Conservation (phyloP, 2,113 vertebrate species). For the Tragelaphus imberbis region DNA sequence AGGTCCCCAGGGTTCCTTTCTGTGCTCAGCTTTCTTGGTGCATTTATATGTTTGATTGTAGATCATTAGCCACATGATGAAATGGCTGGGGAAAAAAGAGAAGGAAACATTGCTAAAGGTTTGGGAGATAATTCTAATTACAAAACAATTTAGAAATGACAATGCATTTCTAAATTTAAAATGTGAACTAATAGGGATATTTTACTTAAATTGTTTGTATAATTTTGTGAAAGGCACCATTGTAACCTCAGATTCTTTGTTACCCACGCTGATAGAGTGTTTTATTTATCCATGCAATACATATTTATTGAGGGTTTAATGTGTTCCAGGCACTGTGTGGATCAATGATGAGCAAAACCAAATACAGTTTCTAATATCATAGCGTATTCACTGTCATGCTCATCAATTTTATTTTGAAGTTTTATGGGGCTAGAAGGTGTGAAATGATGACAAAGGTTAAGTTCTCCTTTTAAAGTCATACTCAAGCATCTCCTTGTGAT, state of each 20-base stretch:
- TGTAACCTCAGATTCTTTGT: not conserved
- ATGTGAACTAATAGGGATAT: not conserved
- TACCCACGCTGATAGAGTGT: not conserved
- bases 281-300: not conserved
- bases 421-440: not conserved
- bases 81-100: constrained; percentile 3
- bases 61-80: constrained; percentile 57
- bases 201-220: not conserved
- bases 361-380: not conserved
- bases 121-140: constrained; percentile 30
- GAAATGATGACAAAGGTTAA: not conserved
- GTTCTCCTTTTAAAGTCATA: not conserved
- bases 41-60: constrained; percentile 32
- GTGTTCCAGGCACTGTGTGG: not conserved
- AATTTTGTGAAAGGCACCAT: not conserved
- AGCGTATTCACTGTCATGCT: not conserved
- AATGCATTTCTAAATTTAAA: constrained; percentile 18
- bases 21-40: not conserved
- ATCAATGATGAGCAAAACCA: not conserved
- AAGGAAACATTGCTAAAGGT: not conserved
- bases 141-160: constrained; percentile 11
- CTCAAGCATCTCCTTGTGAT: not conserved
- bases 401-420: not conserved
- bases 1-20: constrained; percentile 19
- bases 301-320: not conserved